Percentiles rank a stretch among this genome's conserved stretches.
Evolutionary conservation across 2,113 vertebrate species (phyloP).

Genomic region (Sciurus niger): DNA sequence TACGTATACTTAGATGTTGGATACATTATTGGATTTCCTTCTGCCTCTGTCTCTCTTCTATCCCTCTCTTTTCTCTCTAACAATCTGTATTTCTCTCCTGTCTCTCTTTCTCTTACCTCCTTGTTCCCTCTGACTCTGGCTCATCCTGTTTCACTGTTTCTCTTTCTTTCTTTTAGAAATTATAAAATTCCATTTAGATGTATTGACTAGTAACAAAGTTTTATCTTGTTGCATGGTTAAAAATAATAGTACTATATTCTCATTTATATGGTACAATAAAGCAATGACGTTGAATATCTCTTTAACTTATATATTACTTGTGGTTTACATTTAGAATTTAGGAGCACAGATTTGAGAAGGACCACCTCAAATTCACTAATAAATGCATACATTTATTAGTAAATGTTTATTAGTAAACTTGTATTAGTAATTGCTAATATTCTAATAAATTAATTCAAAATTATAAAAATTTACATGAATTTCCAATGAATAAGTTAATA

Average conservation of each 20-base stretch:
- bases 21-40: not conserved
- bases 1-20: not conserved
- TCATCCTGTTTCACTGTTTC: not conserved
- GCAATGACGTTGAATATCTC: not conserved
- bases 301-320: not conserved
- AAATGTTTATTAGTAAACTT: no score
- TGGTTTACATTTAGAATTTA: not conserved
- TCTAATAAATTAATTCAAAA: conserved; percentile 4
- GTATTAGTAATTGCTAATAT: not conserved
- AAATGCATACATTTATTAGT: not conserved
- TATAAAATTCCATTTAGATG: not conserved
- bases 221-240: not conserved
- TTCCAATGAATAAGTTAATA: not conserved
- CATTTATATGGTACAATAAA: not conserved
- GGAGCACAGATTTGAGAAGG: not conserved
- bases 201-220: not conserved
- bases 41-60: not conserved
- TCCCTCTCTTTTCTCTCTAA: not conserved
- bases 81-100: not conserved
- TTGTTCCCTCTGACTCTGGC: not conserved
- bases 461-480: not conserved
- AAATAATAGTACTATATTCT: not conserved
- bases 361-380: not conserved
- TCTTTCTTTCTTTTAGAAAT: not conserved
- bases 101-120: rapidly evolving